Base-by-base conservation (phyloP, 2,113 vertebrate species). In the Tragelaphus imberbis region DNA sequence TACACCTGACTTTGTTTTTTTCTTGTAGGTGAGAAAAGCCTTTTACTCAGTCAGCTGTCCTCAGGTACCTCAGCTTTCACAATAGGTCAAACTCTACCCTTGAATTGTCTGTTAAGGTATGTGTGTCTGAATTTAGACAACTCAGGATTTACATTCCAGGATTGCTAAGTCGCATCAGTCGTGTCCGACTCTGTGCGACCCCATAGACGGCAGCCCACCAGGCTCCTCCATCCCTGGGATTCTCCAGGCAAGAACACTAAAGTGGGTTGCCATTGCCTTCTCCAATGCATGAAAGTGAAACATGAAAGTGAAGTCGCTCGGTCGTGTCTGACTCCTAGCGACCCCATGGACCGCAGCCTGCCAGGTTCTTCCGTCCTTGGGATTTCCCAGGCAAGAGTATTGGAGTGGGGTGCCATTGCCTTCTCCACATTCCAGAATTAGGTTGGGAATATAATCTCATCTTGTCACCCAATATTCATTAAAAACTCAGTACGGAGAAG, bases 401-500 rank as follows among this genome's bases (percentile, higher is more conserved):
- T 49, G 49, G 49, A 49, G 49, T 49, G 49, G 49, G 49, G 49
- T 49, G 49, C 49, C 49, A 49, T 49, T 49, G 49, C 11, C 49
- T 49, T 49, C 49, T 49, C 49, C 49, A 47, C 9, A 81, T 88
- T 87, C 44, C 56, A 90, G 63, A 86, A 93, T 90, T 88, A 90
- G 75, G 7, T 53, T 84, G 47, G 80, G 71, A 88, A 8, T 63
- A 77, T 58, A 96, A 91, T 92, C 71, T 90, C 47, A 89, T 92
- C 56, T 90, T 40, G 81, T 95, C 88, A 96, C 82, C 56, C 51
- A 96, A 88, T 80, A 87, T 94, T 79, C 87, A 92, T 92, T 90
- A 94, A 95, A 95, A 94, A 90, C 88, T 90, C 71, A 61, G 15
- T 55, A 86, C 7, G 40, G 55, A 97, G 68, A 82, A 90, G 84